Conservation (phyloP, 2,113 vertebrate genomes). For the Butastur rufipennis region DNA sequence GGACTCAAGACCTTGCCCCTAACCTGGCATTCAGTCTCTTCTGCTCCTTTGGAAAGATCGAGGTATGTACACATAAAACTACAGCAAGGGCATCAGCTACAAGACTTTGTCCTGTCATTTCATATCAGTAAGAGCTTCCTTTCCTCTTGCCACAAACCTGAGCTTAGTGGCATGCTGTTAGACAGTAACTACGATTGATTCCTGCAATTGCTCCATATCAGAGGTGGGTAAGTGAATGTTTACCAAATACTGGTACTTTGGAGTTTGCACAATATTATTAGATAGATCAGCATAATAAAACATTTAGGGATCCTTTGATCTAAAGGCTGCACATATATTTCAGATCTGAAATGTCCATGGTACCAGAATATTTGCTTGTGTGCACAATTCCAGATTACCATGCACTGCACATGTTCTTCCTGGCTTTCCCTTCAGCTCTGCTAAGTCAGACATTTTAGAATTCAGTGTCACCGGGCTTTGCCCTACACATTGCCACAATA, state of each 20-base stretch:
- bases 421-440: neutral
- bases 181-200: neutral
- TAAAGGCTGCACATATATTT: neutral
- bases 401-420: neutral
- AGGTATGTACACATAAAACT: neutral
- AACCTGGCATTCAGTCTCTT: neutral
- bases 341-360: neutral
- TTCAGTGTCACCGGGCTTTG: neutral
- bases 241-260: slow-evolving; percentile 44
- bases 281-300: slow-evolving; percentile 29
- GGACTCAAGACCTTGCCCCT: neutral
- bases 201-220: slow-evolving; percentile 18
- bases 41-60: neutral
- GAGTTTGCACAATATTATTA: slow-evolving; percentile 37
- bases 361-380: neutral
- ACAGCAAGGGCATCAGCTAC: neutral
- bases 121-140: neutral
- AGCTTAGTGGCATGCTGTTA: neutral
- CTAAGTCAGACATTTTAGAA: neutral
- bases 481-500: neutral
- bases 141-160: neutral
- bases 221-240: slow-evolving; percentile 11
- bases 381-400: neutral
- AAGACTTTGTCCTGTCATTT: neutral
- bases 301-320: neutral